Percentiles rank a stretch among this genome's conserved stretches.
These are phyloP conservation scores for Scaptomyza reducta DNA, from an alignment of 2,888 invertebrate species.

Conservation along the genomic window DNA sequence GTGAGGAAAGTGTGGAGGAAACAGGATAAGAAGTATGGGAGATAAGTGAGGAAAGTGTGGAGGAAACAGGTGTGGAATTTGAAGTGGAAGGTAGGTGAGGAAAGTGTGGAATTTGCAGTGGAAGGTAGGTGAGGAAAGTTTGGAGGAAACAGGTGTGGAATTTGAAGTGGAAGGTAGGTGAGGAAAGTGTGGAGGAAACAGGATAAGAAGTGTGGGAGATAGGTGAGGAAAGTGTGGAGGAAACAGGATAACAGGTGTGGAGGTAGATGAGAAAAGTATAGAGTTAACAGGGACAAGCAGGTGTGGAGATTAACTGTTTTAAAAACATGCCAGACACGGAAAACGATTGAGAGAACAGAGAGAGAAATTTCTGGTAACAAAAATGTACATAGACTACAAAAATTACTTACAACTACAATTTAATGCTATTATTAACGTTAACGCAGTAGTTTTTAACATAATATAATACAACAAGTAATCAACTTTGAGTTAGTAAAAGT, in stretches of 20 bases:
- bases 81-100: background rate
- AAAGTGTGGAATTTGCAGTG: too few species aligned
- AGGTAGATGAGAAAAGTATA: background rate
- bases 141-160: constrained; percentile 15
- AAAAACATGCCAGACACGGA: constrained; percentile 29
- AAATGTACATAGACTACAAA: constrained; percentile 22
- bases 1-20: too few species aligned
- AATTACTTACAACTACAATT: constrained; percentile 33
- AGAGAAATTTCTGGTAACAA: background rate
- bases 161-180: too few species aligned
- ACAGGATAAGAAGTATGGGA: too few species aligned
- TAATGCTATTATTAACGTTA: constrained; percentile 8
- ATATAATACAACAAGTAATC: background rate
- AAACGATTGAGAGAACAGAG: constrained; percentile 11
- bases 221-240: constrained; percentile 13
- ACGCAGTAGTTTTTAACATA: constrained; percentile 4
- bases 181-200: too few species aligned
- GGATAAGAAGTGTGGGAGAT: constrained; percentile 1
- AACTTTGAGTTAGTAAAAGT: background rate
- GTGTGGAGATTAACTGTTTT: constrained; percentile 3
- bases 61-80: constrained; percentile 15
- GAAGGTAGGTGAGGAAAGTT: constrained; percentile 3
- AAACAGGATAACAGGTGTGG: constrained; percentile 17
- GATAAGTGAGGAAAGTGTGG: constrained; percentile 12
- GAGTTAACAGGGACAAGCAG: background rate